Conservation (phyloP, 2,797 vertebrate genomes). For the Naso thynnoides region DNA sequence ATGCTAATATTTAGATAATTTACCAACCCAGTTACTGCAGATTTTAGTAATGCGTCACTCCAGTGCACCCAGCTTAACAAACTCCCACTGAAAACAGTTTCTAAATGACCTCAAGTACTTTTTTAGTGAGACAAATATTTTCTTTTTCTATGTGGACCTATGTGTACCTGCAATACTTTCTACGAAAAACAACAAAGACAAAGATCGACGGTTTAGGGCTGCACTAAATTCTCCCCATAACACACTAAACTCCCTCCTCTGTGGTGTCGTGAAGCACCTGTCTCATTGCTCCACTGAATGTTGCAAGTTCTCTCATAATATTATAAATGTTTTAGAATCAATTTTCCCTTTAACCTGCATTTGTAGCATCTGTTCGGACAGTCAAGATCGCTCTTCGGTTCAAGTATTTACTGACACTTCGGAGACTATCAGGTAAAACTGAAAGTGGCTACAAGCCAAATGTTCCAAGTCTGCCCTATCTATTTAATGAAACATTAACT, state of each 20-base stretch:
- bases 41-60: background rate
- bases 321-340: background rate
- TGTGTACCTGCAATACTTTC: background rate
- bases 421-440: background rate
- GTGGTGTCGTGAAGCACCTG: background rate
- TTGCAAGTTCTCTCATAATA: background rate
- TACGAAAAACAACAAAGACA: background rate
- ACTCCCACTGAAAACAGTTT: background rate
- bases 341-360: background rate
- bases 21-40: no score
- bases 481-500: no score
- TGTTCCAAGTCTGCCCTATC: background rate
- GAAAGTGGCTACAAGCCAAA: background rate
- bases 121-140: background rate
- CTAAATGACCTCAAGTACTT: background rate
- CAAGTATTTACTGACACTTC: background rate
- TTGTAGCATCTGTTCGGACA: background rate
- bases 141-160: no score
- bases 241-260: background rate
- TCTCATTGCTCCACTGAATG: background rate
- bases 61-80: no score
- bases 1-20: background rate
- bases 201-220: background rate
- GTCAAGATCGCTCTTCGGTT: no score
- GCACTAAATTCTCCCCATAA: background rate